Base-by-base conservation (phyloP, 2,797 vertebrate genomes). In the Oryzias dopingdopingensis region DNA sequence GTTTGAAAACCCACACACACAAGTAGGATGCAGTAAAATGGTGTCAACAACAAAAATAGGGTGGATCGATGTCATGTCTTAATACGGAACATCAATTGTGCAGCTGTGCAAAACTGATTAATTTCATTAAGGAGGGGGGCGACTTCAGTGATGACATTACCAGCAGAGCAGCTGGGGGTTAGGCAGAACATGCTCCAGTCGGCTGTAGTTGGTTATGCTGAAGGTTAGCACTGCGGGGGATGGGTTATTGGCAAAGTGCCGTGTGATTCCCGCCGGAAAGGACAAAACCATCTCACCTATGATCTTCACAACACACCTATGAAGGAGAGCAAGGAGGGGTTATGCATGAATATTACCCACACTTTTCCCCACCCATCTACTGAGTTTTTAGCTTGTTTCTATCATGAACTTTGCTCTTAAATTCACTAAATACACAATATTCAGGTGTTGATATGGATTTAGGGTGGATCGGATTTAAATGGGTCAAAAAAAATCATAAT, bases 161-260 rank as follows among this genome's bases (percentile, higher is more conserved):
- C 97, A 97, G 94, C 96, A 98, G 85, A 99, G 95, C 67, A 99
- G 95, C 92, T 98, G 97, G 45, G 97, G 97, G 89, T 98, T 99
- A 92, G 96, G 97, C 88, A 98, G 93, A 84, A 99, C 95, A 55
- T 99, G 97, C 89, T 99, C 97, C 94, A 99, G 94, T 73, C 94
- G 88, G 89, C 92, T 95, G 94, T 94, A 99, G 92, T 99, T 98
- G 83, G 94, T 93, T 92, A 99, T 95, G 5, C 95, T 96, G 88
- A 99, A 99, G 70, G 94, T 97, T 91, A 99, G 93, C 84, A 95
- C 92, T 5, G 96, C 94, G 0, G 96, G 97, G 44, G 93, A 84
- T 1, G 93, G 94, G 88, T 96, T 98, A 93, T 94, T 98, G 90
- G 96, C 94, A 87, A 98, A 99, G 87, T 98, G 96, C 77, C 96